phyloP scores from a whole-genome alignment of 1,140 invertebrate species.

The Eurytemora carolleeae region DNA sequence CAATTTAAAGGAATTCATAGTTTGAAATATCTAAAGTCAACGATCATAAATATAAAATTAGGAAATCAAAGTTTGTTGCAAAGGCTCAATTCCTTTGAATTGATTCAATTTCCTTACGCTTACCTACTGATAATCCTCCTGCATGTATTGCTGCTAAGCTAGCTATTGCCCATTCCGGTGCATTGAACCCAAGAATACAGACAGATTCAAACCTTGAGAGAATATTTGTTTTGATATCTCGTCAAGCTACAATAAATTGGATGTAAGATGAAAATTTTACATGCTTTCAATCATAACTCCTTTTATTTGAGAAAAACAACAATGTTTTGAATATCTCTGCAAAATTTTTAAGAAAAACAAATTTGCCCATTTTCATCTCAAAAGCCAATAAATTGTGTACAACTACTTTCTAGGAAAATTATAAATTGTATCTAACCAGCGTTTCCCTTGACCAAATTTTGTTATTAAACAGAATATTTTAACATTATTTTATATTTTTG shows the following conservation, averaged over 20 bases:
- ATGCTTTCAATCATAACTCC: background rate
- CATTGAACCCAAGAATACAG: conserved; percentile 73
- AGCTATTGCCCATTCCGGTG: conserved; percentile 70
- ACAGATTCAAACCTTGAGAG: background rate
- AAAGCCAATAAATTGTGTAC: background rate
- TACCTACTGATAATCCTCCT: conserved; percentile 30
- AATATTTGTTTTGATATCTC: too few species aligned
- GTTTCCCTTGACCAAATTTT: background rate
- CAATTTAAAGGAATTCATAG: too few species aligned
- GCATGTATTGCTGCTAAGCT: conserved; percentile 73
- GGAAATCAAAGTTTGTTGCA: too few species aligned
- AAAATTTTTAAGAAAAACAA: background rate
- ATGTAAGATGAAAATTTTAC: background rate
- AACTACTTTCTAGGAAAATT: background rate
- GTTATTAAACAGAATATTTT: background rate
- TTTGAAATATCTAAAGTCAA: too few species aligned
- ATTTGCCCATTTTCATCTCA: too few species aligned
- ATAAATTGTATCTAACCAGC: background rate
- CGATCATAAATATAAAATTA: too few species aligned
- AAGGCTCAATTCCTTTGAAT: too few species aligned
- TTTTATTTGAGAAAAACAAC: background rate
- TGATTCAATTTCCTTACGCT: background rate
- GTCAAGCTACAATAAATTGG: too few species aligned
- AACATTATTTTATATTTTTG: background rate
- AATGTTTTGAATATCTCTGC: background rate